Evolutionary conservation across 1,140 invertebrate genomes (phyloP).

Genomic region (Aethina tumida): DNA sequence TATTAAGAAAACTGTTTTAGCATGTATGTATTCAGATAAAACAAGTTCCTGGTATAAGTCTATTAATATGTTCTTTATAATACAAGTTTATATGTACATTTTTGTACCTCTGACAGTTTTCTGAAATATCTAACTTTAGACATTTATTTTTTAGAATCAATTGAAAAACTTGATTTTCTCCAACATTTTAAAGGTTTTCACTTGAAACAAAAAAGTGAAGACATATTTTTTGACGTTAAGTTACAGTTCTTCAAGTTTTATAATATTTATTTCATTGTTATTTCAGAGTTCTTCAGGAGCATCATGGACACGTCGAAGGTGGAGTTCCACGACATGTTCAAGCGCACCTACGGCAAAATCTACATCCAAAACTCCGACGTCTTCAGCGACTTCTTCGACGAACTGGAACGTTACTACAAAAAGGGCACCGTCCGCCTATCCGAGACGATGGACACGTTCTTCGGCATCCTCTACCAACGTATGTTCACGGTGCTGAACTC

Average conservation of each 20-base stretch:
- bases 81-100: too few relatives aligned
- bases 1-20: too few relatives aligned
- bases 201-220: not conserved
- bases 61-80: too few relatives aligned
- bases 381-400: conserved; percentile 83
- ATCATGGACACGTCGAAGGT: conserved; percentile 71
- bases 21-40: too few relatives aligned
- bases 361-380: conserved; percentile 91
- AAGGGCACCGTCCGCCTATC: conserved; percentile 72
- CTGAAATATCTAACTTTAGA: too few relatives aligned
- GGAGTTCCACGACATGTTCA: conserved; percentile 91
- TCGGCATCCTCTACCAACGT: conserved; percentile 83
- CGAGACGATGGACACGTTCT: conserved; percentile 86
- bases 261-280: not conserved
- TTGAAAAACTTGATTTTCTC: too few relatives aligned
- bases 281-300: conserved; percentile 75
- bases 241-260: not conserved
- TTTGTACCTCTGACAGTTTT: too few relatives aligned
- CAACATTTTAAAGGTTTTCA: not conserved
- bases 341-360: conserved; percentile 85
- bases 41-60: too few relatives aligned
- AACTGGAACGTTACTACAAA: conserved; percentile 83
- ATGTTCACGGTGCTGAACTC: conserved; percentile 93
- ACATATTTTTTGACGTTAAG: too few relatives aligned
- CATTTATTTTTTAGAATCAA: too few relatives aligned